Percentiles rank a stretch among this genome's conserved stretches.
Conservation (phyloP, 2,797 vertebrate genomes). For the Phoeniculus purpureus region DNA sequence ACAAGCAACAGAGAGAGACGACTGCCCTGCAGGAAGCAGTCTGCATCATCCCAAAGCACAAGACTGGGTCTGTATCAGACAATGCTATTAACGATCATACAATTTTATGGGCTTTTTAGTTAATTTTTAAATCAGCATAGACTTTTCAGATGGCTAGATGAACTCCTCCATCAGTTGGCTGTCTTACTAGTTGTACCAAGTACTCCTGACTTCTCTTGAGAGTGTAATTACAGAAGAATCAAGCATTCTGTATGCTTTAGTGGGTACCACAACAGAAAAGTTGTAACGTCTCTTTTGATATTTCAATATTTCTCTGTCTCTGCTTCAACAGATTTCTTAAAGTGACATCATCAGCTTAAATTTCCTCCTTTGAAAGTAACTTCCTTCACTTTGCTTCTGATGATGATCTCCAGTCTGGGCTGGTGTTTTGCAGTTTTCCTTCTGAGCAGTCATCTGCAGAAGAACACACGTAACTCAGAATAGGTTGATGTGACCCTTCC, state of each 20-base stretch:
- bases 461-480: neutral
- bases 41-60: neutral
- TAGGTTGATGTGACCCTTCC: neutral
- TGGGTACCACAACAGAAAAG: neutral
- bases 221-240: neutral
- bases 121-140: neutral
- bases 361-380: neutral
- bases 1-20: neutral
- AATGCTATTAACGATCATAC: conserved; percentile 16
- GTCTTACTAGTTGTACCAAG: neutral
- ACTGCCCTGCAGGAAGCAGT: neutral
- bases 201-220: neutral
- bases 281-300: neutral
- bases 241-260: neutral
- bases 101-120: neutral
- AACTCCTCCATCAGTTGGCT: neutral
- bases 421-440: neutral
- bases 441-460: neutral
- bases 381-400: neutral
- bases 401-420: neutral
- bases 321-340: neutral
- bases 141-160: neutral
- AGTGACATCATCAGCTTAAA: neutral
- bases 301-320: neutral
- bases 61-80: neutral